phyloP scores from a whole-genome alignment of 2,797 vertebrate species.

The Spea hammondii region DNA sequence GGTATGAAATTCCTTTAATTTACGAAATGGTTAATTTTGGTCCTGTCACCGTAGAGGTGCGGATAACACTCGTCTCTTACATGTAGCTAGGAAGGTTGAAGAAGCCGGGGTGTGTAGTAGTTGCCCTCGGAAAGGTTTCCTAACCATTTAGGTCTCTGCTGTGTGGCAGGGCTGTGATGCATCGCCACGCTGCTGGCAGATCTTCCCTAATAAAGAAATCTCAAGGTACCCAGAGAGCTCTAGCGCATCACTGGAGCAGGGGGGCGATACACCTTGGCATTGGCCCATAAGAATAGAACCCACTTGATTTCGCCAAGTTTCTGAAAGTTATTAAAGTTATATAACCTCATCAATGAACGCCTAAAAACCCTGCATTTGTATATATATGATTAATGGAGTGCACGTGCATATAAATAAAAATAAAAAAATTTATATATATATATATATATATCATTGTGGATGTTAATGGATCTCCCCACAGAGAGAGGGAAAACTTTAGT shows the following conservation, averaged over 20 bases:
- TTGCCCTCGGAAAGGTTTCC: slow-evolving; percentile 47
- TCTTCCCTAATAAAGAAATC: slow-evolving; percentile 51
- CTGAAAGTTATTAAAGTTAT: too few relatives aligned
- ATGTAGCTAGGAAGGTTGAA: slow-evolving; percentile 6
- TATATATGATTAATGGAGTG: too few relatives aligned
- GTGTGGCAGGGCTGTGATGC: slow-evolving; percentile 28
- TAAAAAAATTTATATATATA: neutral
- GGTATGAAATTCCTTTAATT: slow-evolving; percentile 65
- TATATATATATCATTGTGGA: neutral
- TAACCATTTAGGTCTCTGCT: slow-evolving; percentile 50
- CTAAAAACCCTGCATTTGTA: too few relatives aligned
- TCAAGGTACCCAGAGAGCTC: slow-evolving; percentile 3
- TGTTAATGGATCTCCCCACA: slow-evolving; percentile 55
- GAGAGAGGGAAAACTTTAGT: slow-evolving; percentile 92
- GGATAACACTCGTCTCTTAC: slow-evolving; percentile 22
- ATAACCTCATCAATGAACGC: too few relatives aligned
- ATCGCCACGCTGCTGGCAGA: slow-evolving; percentile 53
- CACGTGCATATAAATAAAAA: neutral
- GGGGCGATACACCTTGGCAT: neutral
- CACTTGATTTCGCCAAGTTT: neutral
- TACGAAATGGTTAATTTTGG: neutral
- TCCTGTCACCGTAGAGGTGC: neutral
- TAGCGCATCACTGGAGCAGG: neutral
- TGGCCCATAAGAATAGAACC: neutral
- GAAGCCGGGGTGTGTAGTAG: neutral